Evolutionary conservation across 2,888 invertebrate species (phyloP).

Genomic region (Gerris lacustris): DNA sequence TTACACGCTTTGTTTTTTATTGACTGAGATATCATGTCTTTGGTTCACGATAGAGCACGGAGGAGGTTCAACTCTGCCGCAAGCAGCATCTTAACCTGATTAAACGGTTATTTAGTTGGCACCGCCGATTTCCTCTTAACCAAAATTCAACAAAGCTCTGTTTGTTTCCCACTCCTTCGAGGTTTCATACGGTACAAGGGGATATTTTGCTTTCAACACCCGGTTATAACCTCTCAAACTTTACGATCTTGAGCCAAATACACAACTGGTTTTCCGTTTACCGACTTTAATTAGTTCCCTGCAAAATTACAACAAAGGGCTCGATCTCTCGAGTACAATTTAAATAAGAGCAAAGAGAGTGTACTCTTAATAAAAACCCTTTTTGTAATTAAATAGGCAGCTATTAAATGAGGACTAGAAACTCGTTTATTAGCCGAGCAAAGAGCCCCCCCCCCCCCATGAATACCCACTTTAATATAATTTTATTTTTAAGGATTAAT

Average conservation of each 20-base stretch:
- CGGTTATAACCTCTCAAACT: constrained; percentile 2
- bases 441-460: too few species aligned
- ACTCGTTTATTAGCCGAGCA: too few species aligned
- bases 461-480: too few species aligned
- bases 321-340: not conserved
- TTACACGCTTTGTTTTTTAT: not conserved
- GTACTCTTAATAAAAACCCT: not conserved
- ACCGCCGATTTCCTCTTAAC: not conserved
- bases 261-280: not conserved
- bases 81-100: not conserved
- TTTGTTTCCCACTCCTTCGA: not conserved
- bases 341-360: not conserved
- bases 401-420: too few species aligned
- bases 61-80: not conserved
- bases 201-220: not conserved
- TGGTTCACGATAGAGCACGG: not conserved
- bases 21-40: not conserved
- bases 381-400: not conserved
- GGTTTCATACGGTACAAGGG: not conserved
- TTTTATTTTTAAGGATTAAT: too few species aligned
- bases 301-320: not conserved
- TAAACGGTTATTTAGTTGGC: constrained; percentile 5
- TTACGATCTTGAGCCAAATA: not conserved
- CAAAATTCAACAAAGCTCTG: not conserved
- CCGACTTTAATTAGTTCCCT: not conserved